Conservation (phyloP, 2,888 invertebrate species). For the Drosophila incognita region DNA sequence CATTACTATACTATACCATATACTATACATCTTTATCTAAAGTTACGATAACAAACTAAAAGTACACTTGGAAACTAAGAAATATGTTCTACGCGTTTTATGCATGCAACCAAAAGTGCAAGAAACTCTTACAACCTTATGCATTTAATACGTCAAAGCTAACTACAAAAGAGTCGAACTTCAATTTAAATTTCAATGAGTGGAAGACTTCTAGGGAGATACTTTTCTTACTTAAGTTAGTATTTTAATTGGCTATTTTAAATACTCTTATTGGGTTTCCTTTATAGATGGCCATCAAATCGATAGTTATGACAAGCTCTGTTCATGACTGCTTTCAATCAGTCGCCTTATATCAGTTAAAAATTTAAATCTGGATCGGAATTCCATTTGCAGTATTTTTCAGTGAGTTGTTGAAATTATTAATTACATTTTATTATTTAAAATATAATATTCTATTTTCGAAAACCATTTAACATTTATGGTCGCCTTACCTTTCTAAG, state of each 20-base stretch:
- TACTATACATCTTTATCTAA: constrained; percentile 1
- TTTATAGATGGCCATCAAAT: neutral
- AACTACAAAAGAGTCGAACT: neutral
- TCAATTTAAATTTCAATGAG: neutral
- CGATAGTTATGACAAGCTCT: neutral
- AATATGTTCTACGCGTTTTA: neutral
- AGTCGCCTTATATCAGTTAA: neutral
- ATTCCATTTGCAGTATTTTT: neutral
- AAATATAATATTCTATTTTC: neutral
- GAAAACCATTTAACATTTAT: neutral
- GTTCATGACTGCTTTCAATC: neutral
- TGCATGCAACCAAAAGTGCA: neutral
- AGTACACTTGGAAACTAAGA: neutral
- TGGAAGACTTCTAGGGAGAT: neutral
- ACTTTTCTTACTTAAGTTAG: neutral
- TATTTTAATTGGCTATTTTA: neutral
- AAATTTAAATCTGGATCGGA: neutral
- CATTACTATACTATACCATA: constrained; percentile 9
- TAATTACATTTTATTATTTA: neutral
- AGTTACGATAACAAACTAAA: neutral
- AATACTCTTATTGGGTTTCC: neutral
- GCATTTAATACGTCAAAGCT: neutral
- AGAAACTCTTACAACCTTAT: neutral
- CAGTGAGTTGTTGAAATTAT: neutral
- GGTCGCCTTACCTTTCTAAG: neutral